phyloP scores from a whole-genome alignment of 53 echinoderm and acorn worm species.

The Pentamera pediparva region DNA sequence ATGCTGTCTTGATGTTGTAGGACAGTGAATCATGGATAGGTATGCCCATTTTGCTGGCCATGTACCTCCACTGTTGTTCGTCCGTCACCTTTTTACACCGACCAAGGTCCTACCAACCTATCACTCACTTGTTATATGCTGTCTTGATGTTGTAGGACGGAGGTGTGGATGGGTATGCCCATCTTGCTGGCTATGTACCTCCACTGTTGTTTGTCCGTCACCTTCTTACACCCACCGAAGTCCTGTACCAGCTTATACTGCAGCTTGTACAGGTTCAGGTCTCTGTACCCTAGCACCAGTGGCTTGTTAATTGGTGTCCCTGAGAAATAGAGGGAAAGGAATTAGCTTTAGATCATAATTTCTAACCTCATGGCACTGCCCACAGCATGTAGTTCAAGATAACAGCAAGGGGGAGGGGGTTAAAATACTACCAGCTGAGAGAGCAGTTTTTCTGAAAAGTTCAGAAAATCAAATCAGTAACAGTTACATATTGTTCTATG shows the following conservation, averaged over 20 bases:
- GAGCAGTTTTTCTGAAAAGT: too few species aligned
- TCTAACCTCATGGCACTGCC: too few species aligned
- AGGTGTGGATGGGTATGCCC: conserved; percentile 71
- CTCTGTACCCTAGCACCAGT: conserved; percentile 85
- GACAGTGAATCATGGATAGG: conserved; percentile 60
- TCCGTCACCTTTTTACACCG: conserved; percentile 88
- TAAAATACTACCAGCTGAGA: too few species aligned
- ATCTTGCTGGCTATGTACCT: conserved; percentile 82
- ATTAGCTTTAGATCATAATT: too few species aligned
- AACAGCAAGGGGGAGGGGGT: background rate
- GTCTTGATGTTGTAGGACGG: conserved; percentile 95
- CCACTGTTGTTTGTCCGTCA: conserved; percentile 95
- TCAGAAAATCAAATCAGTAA: too few species aligned
- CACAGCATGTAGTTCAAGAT: background rate
- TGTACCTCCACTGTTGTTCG: conserved; percentile 78
- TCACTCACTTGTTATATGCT: conserved; percentile 88
- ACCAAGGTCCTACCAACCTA: conserved; percentile 50
- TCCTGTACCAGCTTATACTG: conserved; percentile 98
- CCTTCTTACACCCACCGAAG: conserved; percentile 82
- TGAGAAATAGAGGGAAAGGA: background rate
- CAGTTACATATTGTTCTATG: background rate
- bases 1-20: conserved; percentile 90
- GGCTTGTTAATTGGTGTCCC: conserved; percentile 99
- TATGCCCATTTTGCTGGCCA: conserved; percentile 86
- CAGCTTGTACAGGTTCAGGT: conserved; percentile 93